Percentiles rank a stretch among this genome's conserved stretches.
Conservation (phyloP, 2,797 vertebrate species). For the Micrastur ruficollis region DNA sequence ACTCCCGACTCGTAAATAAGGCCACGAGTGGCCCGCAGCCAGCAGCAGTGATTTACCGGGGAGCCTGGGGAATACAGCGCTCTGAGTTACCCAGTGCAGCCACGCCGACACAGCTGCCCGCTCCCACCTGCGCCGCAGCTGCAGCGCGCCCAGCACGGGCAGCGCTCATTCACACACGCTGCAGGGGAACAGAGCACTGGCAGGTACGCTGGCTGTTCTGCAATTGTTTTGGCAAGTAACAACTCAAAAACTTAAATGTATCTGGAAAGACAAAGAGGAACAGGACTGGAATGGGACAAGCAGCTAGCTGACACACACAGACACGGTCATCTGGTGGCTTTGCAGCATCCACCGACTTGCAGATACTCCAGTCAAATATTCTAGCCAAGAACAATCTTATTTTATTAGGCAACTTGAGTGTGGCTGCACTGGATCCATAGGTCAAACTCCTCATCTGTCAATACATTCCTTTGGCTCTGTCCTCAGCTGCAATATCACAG, state of each 20-base stretch:
- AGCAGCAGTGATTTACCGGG: background rate
- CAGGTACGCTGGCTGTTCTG: background rate
- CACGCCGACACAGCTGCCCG: background rate
- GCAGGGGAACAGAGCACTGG: background rate
- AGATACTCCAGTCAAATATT: background rate
- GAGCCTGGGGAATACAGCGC: background rate
- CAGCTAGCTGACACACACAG: background rate
- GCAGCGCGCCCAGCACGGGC: fast-evolving
- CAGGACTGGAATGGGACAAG: background rate
- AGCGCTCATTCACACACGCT: background rate
- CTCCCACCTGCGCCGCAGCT: background rate
- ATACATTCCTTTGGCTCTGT: background rate
- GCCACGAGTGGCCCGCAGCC: background rate
- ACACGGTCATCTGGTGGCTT: background rate
- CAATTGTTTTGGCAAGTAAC: background rate
- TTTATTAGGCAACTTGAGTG: background rate
- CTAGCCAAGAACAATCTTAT: background rate
- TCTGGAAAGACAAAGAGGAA: background rate
- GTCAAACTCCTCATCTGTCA: background rate
- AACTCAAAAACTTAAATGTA: background rate
- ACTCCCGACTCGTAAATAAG: background rate
- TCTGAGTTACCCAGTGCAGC: background rate
- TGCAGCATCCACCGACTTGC: background rate
- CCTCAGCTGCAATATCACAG: background rate
- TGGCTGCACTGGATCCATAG: background rate